Base-by-base conservation (phyloP, 1,140 invertebrate genomes). In the Saccostrea glomerata region DNA sequence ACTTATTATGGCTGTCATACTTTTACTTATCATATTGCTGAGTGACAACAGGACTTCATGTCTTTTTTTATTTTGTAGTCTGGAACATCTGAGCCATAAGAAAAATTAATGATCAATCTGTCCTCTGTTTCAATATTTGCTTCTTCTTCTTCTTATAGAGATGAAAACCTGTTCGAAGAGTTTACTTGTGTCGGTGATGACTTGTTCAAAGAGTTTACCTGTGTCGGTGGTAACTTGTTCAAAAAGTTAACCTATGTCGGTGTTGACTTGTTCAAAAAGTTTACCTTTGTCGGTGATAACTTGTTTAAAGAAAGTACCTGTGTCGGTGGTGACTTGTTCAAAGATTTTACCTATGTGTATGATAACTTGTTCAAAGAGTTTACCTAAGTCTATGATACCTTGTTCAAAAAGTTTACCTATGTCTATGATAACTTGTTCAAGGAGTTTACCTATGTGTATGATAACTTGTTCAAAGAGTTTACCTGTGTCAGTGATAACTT, bases 381-480 rank as follows among this genome's bases (percentile, higher is more conserved):
- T 82, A 84, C 84, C 84, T 58, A n/a, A 20, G 23, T 85, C 84
- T 0, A n/a, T 85, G 6, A 5, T 30, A n/a, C 36, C 54, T 23
- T 56, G 40, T 63, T 85, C 54, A 85, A n/a, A n/a, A n/a, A n/a
- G n/a, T 20, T 82, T 82, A 84, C 84, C 84, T 58, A n/a, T 36
- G 23, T 85, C 84, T 0, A n/a, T 85, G 6, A 5, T 30, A n/a
- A 60, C 54, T 23, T 56, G 40, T 63, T 85, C 54, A 85, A n/a
- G n/a, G n/a, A n/a, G n/a, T n/a, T n/a, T n/a, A n/a, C n/a, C n/a
- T n/a, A n/a, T n/a, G n/a, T n/a, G n/a, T n/a, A n/a, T n/a, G n/a
- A n/a, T n/a, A n/a, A n/a, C n/a, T n/a, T n/a, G n/a, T n/a, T n/a
- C n/a, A n/a, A n/a, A 6, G 20, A 12, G 20, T 20, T 82, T 82